A percentile compares a stretch with the other conserved stretches of the same genome.
phyloP scores from a whole-genome alignment of 2,113 vertebrate genomes.

The Corapipo altera region DNA sequence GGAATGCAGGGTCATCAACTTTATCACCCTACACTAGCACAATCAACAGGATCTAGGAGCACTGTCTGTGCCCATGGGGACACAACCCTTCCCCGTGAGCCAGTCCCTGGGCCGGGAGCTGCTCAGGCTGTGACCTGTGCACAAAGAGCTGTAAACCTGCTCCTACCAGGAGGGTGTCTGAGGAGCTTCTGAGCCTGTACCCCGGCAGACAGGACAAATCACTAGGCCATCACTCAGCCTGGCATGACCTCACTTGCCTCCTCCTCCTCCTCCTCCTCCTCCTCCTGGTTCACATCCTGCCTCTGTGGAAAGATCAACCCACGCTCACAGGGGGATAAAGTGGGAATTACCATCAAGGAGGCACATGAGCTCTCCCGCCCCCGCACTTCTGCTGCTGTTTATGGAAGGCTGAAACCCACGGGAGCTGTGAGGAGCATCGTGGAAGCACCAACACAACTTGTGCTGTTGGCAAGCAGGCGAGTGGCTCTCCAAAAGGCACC shows the following conservation, averaged over 20 bases:
- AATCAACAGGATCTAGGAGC: fast-evolving
- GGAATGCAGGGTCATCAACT: background rate
- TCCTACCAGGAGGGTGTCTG: fast-evolving
- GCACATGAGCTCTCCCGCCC: fast-evolving
- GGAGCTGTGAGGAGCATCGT: background rate
- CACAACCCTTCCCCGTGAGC: background rate
- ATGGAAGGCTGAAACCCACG: fast-evolving
- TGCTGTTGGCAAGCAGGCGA: background rate
- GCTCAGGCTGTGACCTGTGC: background rate
- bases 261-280: background rate
- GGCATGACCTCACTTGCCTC: fast-evolving
- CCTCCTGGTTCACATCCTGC: background rate
- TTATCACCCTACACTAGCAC: too few relatives aligned
- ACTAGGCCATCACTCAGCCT: background rate
- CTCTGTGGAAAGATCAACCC: background rate
- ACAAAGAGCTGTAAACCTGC: background rate
- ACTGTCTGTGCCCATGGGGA: background rate
- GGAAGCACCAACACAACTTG: background rate
- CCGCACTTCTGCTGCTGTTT: fast-evolving
- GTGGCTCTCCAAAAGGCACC: background rate
- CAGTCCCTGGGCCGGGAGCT: background rate
- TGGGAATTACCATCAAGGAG: background rate
- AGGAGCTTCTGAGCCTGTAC: background rate
- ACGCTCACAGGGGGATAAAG: background rate
- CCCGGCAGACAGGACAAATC: background rate